A percentile compares a stretch with the other conserved stretches of the same genome.
Evolutionary conservation across 2,113 vertebrate species (phyloP).

Genomic region (Nothoprocta pentlandii): DNA sequence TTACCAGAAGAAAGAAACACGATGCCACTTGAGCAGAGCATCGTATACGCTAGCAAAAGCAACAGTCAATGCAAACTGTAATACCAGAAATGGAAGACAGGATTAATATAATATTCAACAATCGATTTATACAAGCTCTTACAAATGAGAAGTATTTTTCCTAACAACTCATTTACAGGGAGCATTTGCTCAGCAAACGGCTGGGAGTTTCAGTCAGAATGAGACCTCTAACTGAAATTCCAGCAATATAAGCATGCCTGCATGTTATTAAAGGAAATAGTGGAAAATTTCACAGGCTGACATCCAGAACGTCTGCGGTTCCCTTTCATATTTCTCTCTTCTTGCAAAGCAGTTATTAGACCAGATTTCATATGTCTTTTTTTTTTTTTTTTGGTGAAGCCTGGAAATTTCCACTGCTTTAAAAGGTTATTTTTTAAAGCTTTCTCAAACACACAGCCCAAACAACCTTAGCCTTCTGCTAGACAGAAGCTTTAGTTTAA

Average conservation of each 20-base stretch:
- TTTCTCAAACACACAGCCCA: constrained; percentile 24
- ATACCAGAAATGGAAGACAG: background rate
- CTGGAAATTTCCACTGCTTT: constrained; percentile 74
- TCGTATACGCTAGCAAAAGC: background rate
- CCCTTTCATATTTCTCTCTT: constrained; percentile 76
- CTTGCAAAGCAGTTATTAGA: constrained; percentile 75
- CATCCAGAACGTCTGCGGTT: constrained; percentile 80
- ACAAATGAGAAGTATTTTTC: background rate
- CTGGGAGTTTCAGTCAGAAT: constrained; percentile 79
- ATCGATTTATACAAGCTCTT: background rate
- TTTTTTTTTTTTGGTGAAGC: constrained; percentile 2
- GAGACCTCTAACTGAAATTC: constrained; percentile 64
- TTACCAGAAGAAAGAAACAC: background rate
- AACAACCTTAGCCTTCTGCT: constrained; percentile 11
- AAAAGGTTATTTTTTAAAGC: constrained; percentile 2
- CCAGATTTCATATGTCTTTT: background rate
- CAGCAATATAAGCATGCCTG: constrained; percentile 58
- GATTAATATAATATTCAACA: background rate
- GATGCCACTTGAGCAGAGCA: background rate
- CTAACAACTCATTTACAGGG: background rate
- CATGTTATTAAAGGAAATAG: constrained; percentile 75
- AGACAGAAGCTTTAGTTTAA: constrained; percentile 19
- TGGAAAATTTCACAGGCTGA: constrained; percentile 80
- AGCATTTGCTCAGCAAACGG: constrained; percentile 29
- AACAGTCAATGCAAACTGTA: background rate